A percentile compares a stretch with the other conserved stretches of the same genome.
Evolutionary conservation across 2,888 invertebrate species (phyloP).

Genomic region (Subacronicta megacephala): DNA sequence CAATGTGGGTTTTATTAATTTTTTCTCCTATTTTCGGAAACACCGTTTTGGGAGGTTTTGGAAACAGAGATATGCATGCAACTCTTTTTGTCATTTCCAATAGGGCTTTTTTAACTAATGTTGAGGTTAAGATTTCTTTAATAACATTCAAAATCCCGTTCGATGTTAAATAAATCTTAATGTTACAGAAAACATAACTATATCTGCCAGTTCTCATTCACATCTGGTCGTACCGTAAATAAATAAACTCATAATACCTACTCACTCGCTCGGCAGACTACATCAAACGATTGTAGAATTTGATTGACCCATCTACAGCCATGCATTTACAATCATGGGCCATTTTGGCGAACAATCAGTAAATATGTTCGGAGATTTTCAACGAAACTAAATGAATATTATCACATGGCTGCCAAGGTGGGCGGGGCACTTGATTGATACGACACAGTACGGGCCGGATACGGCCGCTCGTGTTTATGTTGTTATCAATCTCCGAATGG

Average conservation of each 20-base stretch:
- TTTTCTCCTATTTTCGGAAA: no score
- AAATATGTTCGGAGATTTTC: constrained; percentile 32
- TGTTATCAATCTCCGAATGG: constrained; percentile 55
- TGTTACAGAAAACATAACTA: background rate
- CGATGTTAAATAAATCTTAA: background rate
- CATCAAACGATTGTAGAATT: background rate
- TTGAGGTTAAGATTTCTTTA: no score
- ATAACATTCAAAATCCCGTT: no score
- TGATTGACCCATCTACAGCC: constrained; percentile 11
- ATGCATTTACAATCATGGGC: constrained; percentile 11
- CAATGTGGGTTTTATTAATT: no score
- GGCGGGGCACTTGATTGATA: constrained; percentile 66
- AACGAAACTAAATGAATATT: constrained; percentile 41
- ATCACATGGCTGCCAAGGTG: constrained; percentile 57
- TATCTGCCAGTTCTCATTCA: background rate
- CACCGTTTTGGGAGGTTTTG: no score
- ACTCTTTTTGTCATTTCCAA: no score
- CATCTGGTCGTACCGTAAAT: background rate
- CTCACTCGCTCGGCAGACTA: background rate
- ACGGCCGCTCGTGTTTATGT: constrained; percentile 52
- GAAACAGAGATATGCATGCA: no score
- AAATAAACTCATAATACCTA: background rate
- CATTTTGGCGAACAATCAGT: constrained; percentile 18
- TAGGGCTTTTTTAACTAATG: no score
- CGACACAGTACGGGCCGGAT: constrained; percentile 29